Conservation (phyloP, 2,888 invertebrate species). For the Ernsta delagoae region DNA sequence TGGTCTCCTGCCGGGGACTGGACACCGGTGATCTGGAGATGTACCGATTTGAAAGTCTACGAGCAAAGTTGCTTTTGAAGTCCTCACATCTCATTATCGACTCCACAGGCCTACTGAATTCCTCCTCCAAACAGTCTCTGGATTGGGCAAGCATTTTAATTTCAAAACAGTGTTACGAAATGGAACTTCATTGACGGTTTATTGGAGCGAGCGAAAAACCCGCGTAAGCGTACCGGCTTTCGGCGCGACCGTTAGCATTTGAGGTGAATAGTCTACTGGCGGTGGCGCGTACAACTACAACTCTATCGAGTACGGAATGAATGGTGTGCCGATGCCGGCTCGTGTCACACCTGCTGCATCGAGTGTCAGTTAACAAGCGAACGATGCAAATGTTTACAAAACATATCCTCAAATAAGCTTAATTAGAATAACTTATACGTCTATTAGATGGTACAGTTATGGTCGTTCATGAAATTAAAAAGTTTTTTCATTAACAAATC, state of each 20-base stretch:
- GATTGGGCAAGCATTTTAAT: constrained; percentile 60
- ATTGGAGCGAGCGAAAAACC: constrained; percentile 42
- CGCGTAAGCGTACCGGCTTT: constrained; percentile 41
- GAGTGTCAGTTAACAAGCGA: constrained; percentile 7
- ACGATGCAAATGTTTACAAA: background rate
- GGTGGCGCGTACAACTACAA: background rate
- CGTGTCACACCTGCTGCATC: constrained; percentile 23
- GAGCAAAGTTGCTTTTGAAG: constrained; percentile 79
- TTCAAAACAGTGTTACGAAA: constrained; percentile 49
- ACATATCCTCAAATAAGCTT: background rate
- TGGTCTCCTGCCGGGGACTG: constrained; percentile 55
- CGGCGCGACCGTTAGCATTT: constrained; percentile 49
- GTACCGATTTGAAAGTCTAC: constrained; percentile 76
- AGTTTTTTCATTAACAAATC: background rate
- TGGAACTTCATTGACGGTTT: constrained; percentile 53
- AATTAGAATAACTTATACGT: background rate
- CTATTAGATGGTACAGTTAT: background rate
- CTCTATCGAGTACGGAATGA: constrained; percentile 42
- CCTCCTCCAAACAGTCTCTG: constrained; percentile 57
- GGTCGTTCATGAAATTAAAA: background rate
- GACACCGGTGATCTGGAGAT: constrained; percentile 59
- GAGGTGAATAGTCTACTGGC: constrained; percentile 48
- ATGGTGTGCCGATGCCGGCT: background rate
- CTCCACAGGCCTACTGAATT: constrained; percentile 74
- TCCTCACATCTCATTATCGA: constrained; percentile 80